These are phyloP conservation scores for Aulostomus chinensis DNA, from an alignment of 2,797 vertebrate species.

Conservation along the genomic window DNA sequence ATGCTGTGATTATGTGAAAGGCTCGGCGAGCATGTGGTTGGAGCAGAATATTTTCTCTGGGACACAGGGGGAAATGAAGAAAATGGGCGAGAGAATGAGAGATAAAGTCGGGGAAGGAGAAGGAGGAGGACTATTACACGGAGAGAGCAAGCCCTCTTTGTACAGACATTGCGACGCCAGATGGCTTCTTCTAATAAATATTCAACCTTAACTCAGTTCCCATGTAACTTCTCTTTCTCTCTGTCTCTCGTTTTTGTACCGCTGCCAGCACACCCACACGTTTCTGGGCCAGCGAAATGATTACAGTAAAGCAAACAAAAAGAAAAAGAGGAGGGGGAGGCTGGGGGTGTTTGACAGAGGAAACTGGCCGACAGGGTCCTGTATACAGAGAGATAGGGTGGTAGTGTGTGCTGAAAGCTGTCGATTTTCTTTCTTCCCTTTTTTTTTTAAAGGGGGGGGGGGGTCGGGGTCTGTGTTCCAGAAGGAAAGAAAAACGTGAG, in stretches of 20 bases:
- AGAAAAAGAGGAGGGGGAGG: constrained; percentile 73
- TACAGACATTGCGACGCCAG: constrained; percentile 99
- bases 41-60: constrained; percentile 71
- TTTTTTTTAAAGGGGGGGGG: constrained; percentile 3
- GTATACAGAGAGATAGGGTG: constrained; percentile 88
- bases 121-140: constrained; percentile 92
- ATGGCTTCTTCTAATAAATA: constrained; percentile 99
- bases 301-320: constrained; percentile 98
- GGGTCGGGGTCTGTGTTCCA: too few species aligned
- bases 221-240: constrained; percentile 93
- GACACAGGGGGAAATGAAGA: constrained; percentile 65
- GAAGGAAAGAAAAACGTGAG: constrained; percentile 73
- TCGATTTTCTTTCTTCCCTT: constrained; percentile 38
- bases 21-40: constrained; percentile 63
- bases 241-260: constrained; percentile 81
- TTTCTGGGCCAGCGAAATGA: constrained; percentile 96
- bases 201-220: constrained; percentile 99
- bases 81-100: constrained; percentile 62
- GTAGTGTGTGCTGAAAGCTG: constrained; percentile 85
- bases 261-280: constrained; percentile 98
- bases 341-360: constrained; percentile 82
- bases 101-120: constrained; percentile 71
- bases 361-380: constrained; percentile 94
- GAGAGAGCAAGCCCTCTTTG: constrained; percentile 88
- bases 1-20: constrained; percentile 71